Conservation (phyloP, 2,888 invertebrate genomes). For the Lochmaea capreae region DNA sequence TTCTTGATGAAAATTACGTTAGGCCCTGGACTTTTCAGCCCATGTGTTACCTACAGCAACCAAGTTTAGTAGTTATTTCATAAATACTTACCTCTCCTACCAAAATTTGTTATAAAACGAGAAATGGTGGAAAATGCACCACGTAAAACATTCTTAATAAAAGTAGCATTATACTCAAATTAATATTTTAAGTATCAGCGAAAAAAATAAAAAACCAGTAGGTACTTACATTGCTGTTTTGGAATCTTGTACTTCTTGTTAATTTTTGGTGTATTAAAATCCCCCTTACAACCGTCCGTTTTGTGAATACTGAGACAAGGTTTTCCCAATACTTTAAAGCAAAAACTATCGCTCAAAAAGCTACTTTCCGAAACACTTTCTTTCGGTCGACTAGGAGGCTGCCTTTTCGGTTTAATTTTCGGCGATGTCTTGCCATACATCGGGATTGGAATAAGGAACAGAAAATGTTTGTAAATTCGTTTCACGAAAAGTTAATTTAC, state of each 20-base stretch:
- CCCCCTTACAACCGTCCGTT: not conserved
- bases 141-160: too few relatives aligned
- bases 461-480: not conserved
- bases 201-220: not conserved
- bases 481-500: slow-evolving; percentile 2
- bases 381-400: not conserved
- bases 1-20: too few relatives aligned
- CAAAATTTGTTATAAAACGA: too few relatives aligned
- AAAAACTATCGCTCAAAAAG: slow-evolving; percentile 42
- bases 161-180: too few relatives aligned
- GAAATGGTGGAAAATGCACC: too few relatives aligned
- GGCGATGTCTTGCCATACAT: not conserved
- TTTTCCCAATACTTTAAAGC: slow-evolving; percentile 41
- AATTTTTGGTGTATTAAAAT: not conserved
- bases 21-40: too few relatives aligned
- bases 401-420: not conserved
- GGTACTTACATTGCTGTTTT: not conserved
- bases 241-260: not conserved
- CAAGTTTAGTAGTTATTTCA: too few relatives aligned
- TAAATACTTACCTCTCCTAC: too few relatives aligned
- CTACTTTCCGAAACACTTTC: slow-evolving; percentile 39
- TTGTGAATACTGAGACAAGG: slow-evolving; percentile 22
- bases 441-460: not conserved
- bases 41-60: too few relatives aligned
- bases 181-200: not conserved